phyloP scores from a whole-genome alignment of 2,113 vertebrate genomes.

The Otis tarda region DNA sequence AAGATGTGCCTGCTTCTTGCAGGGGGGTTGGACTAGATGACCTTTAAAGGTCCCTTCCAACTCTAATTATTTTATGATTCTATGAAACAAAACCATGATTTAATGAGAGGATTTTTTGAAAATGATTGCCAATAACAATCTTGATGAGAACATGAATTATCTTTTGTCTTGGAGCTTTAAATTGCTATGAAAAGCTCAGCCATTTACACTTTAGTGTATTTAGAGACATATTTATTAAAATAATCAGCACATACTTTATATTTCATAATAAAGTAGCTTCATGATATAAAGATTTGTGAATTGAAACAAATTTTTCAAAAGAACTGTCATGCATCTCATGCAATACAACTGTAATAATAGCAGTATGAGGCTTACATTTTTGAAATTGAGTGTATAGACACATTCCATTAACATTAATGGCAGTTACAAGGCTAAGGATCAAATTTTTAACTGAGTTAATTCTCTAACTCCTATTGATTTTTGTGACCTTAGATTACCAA shows the following conservation, averaged over 20 bases:
- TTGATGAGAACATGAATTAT: neutral
- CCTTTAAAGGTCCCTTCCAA: too few relatives aligned
- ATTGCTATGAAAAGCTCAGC: neutral
- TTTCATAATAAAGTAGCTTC: neutral
- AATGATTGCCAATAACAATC: neutral
- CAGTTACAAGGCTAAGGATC: slow-evolving; percentile 16
- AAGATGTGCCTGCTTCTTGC: too few relatives aligned
- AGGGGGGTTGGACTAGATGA: too few relatives aligned
- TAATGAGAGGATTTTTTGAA: neutral
- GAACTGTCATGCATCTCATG: neutral
- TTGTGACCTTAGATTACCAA: neutral
- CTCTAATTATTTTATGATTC: too few relatives aligned
- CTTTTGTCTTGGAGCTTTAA: neutral
- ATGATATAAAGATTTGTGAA: slow-evolving; percentile 15
- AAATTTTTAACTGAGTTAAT: neutral
- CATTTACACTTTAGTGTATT: neutral
- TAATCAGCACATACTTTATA: neutral
- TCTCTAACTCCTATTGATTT: neutral
- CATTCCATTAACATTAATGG: slow-evolving; percentile 21
- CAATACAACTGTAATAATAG: neutral
- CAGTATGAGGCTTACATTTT: slow-evolving; percentile 25
- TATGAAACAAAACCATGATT: neutral
- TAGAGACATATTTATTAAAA: neutral
- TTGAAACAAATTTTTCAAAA: slow-evolving; percentile 22
- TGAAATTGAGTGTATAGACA: neutral